Evolutionary conservation across 2,888 invertebrate genomes (phyloP).

Genomic region (Pardosa pseudoannulata): DNA sequence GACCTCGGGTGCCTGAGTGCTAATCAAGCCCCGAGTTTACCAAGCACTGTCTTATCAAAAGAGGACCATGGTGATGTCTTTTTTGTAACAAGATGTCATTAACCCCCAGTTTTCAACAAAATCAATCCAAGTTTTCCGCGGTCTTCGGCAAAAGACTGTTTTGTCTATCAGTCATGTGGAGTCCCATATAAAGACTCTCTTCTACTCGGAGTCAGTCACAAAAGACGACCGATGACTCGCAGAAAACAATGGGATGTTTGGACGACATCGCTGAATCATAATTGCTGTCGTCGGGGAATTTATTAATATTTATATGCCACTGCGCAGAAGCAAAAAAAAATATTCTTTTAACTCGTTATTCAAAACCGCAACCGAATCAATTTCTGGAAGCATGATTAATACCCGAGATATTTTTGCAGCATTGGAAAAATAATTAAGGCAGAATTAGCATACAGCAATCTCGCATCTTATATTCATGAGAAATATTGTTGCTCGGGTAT

Average conservation of each 20-base stretch:
- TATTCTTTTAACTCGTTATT: not conserved
- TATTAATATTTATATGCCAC: conserved; percentile 10
- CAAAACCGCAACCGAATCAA: not conserved
- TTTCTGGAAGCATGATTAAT: not conserved
- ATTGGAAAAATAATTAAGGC: not conserved
- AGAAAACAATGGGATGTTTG: not conserved
- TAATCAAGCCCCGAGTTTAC: too few relatives aligned
- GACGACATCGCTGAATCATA: not conserved
- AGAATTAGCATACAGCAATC: not conserved
- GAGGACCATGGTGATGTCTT: too few relatives aligned
- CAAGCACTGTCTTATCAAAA: too few relatives aligned
- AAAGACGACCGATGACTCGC: not conserved
- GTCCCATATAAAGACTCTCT: not conserved
- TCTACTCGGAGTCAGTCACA: not conserved
- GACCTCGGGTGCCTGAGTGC: too few relatives aligned
- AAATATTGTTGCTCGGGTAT: too few relatives aligned
- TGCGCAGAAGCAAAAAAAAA: not conserved
- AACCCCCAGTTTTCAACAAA: too few relatives aligned
- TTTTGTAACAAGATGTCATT: too few relatives aligned
- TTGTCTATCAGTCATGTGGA: too few relatives aligned
- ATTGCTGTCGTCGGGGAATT: not conserved
- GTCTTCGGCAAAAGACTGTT: too few relatives aligned
- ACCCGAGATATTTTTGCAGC: not conserved
- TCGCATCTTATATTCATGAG: not conserved
- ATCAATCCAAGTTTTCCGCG: too few relatives aligned